Percentiles rank a stretch among this genome's conserved stretches.
Evolutionary conservation across 2,888 invertebrate species (phyloP).

Genomic region (Molorchus minor): DNA sequence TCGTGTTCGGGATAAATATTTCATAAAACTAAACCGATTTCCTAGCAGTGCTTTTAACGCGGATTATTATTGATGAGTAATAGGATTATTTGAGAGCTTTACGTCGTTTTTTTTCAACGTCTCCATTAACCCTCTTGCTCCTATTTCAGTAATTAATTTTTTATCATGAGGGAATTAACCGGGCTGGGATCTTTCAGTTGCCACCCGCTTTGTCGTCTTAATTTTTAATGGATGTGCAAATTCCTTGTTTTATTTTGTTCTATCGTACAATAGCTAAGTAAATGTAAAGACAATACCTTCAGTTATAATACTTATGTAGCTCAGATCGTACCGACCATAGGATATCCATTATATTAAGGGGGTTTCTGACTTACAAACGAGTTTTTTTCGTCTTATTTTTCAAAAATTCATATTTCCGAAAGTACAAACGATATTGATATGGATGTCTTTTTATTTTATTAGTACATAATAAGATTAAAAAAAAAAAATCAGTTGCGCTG

Average conservation of each 20-base stretch:
- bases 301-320: too few species aligned
- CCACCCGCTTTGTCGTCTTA: background rate
- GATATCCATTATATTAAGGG: too few species aligned
- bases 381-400: too few species aligned
- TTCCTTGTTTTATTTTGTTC: constrained; percentile 10
- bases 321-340: too few species aligned
- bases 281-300: too few species aligned
- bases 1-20: constrained; percentile 56
- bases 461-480: too few species aligned
- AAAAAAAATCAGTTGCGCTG: too few species aligned
- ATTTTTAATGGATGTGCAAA: constrained; percentile 11
- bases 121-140: constrained; percentile 44
- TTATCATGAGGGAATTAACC: constrained; percentile 30
- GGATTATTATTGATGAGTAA: constrained; percentile 58
- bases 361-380: too few species aligned
- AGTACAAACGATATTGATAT: too few species aligned
- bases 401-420: too few species aligned
- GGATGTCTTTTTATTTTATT: too few species aligned
- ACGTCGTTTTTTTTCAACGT: constrained; percentile 39
- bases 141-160: constrained; percentile 43
- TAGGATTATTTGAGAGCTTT: constrained; percentile 47
- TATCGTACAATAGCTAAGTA: too few species aligned
- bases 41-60: constrained; percentile 57
- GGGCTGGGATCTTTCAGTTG: constrained; percentile 3
- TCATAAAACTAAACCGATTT: constrained; percentile 60